Conservation (phyloP, 37 sponge, comb jelly and placozoan species). For the Ephydatia muelleri region DNA sequence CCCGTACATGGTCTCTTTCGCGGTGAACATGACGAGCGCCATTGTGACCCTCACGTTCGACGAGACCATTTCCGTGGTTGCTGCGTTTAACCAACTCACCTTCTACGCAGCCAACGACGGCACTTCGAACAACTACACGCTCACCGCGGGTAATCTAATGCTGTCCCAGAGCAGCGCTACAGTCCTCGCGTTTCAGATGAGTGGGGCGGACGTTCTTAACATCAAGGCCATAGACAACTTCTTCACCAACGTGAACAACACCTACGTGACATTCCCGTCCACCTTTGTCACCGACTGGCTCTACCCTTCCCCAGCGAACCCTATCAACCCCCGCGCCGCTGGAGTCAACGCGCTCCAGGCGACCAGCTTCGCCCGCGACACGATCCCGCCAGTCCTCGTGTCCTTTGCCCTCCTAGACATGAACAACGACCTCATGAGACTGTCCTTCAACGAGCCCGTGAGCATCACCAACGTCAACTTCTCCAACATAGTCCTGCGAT, state of each 20-base stretch:
- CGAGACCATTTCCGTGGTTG: slow-evolving; percentile 42
- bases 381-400: slow-evolving; percentile 29
- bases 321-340: slow-evolving; percentile 12
- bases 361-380: slow-evolving; percentile 42
- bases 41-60: slow-evolving; percentile 63
- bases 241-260: slow-evolving; percentile 59
- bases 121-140: slow-evolving; percentile 35
- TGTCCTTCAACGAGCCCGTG: slow-evolving; percentile 79
- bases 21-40: slow-evolving; percentile 47
- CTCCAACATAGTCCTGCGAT: slow-evolving; percentile 26
- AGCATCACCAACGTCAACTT: slow-evolving; percentile 40
- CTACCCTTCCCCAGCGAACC: slow-evolving; percentile 11
- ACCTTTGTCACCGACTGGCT: slow-evolving; percentile 41
- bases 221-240: slow-evolving; percentile 73
- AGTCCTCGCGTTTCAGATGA: slow-evolving; percentile 48
- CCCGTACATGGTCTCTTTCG: slow-evolving; percentile 46
- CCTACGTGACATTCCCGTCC: slow-evolving; percentile 47
- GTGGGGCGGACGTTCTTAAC: slow-evolving; percentile 16
- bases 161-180: slow-evolving; percentile 17
- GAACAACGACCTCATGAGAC: slow-evolving; percentile 50
- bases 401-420: slow-evolving; percentile 50
- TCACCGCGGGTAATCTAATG: slow-evolving; percentile 13
- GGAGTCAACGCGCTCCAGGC: slow-evolving; percentile 55
- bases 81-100: slow-evolving; percentile 18
- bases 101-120: slow-evolving; percentile 34